Evolutionary conservation across 2,797 vertebrate genomes (phyloP).

Genomic region (Sebastes flavidus): DNA sequence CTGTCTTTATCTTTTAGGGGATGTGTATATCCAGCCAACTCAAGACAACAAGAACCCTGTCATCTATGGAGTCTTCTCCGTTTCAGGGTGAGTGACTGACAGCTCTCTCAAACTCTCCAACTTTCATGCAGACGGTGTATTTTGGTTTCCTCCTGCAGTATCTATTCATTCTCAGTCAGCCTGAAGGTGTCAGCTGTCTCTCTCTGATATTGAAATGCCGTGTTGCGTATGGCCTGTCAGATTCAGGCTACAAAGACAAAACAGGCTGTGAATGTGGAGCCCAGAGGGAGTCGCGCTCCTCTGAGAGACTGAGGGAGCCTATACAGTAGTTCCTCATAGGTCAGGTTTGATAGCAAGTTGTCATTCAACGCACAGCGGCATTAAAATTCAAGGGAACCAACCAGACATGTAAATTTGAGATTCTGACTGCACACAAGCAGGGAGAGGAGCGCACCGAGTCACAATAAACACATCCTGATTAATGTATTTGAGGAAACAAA

Average conservation of each 20-base stretch:
- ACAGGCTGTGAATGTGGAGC: conserved; percentile 49
- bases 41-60: conserved; percentile 97
- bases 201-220: conserved; percentile 61
- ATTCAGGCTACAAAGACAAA: conserved; percentile 59
- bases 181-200: conserved; percentile 36
- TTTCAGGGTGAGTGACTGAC: conserved; percentile 90
- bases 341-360: conserved; percentile 67
- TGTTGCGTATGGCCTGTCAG: conserved; percentile 45
- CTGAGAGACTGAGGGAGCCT: conserved; percentile 40
- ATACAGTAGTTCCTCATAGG: conserved; percentile 39
- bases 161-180: conserved; percentile 49
- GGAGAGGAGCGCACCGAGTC: conserved; percentile 42
- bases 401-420: conserved; percentile 39
- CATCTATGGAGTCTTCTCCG: conserved; percentile 96
- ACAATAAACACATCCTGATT: conserved; percentile 70
- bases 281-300: conserved; percentile 45
- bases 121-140: conserved; percentile 44
- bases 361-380: conserved; percentile 51
- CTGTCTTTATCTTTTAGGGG: conserved; percentile 84
- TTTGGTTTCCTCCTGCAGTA: conserved; percentile 40
- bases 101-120: conserved; percentile 38
- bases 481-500: conserved; percentile 71
- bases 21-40: conserved; percentile 96
- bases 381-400: conserved; percentile 46
- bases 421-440: conserved; percentile 20